Base-by-base conservation (phyloP, 1,140 invertebrate species). In the Calliphora vicina region DNA sequence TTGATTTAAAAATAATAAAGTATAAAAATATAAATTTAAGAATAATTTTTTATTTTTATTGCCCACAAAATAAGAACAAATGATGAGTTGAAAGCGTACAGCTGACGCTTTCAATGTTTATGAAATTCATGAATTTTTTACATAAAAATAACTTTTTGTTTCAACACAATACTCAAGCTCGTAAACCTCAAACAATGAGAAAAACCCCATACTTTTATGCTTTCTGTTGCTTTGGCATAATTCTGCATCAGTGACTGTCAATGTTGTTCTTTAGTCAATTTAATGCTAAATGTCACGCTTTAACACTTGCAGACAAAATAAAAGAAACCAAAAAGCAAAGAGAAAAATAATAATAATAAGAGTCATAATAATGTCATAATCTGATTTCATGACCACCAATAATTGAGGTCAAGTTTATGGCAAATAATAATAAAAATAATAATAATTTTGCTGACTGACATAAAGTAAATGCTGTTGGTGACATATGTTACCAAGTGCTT, bases 321-420 rank as follows among this genome's bases (percentile, higher is more conserved):
- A 10, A 76, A 10, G 42, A 76, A 35, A 76, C 5, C 35, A 42
- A 42, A 9, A 4, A 17, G n/a, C 27, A 27, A 76, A 67, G 20
- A 61, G n/a, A 61, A 61, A 61, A 50, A 57, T 1, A 13, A 12
- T 13, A 57, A 57, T 57, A 57, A 57, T 57, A 57, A 57, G 50
- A 57, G 4, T 57, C 61, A 67, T 67, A 67, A 67, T 67, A 67
- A 67, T 67, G 61, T 67, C 73, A 76, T 76, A 76, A 76, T 76
- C 27, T 35, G 73, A 76, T 76, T 76, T 76, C 73, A 76, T 76
- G 73, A 76, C 73, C 73, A 76, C 73, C 27, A 42, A 76, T 76
- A 76, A 76, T 76, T 76, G 73, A 76, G 73, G 73, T 76, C 73
- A 76, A 76, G 73, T 76, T 76, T 76, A 76, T 76, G 73, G 73